These are phyloP conservation scores for Erebia epiphron DNA, from an alignment of 2,888 invertebrate species.

Conservation along the genomic window DNA sequence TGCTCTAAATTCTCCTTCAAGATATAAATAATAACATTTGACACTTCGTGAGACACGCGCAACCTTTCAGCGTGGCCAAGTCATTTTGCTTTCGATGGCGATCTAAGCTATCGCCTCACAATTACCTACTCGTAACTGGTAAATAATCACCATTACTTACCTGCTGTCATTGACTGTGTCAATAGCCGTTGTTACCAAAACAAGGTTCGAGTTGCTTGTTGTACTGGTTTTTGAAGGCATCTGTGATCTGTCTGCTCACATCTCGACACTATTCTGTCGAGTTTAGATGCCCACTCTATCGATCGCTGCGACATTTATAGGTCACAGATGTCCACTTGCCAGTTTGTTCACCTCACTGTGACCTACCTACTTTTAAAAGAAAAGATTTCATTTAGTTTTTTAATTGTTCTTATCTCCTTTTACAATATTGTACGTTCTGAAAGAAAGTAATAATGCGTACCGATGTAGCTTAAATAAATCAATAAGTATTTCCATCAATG, in stretches of 20 bases:
- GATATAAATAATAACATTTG: conserved; percentile 18
- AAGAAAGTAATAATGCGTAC: background rate
- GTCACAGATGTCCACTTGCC: conserved; percentile 45
- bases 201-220: conserved; percentile 13
- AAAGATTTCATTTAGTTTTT: background rate
- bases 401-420: background rate
- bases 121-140: conserved; percentile 18
- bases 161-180: conserved; percentile 18
- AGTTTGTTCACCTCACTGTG: conserved; percentile 10
- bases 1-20: conserved; percentile 12
- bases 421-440: background rate
- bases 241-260: background rate
- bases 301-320: conserved; percentile 64
- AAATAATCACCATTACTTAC: conserved; percentile 21
- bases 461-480: background rate
- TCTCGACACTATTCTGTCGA: background rate
- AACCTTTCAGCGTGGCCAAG: conserved; percentile 29
- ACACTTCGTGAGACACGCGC: conserved; percentile 29
- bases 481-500: no score
- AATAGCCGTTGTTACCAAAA: conserved; percentile 16
- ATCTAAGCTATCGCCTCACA: conserved; percentile 27
- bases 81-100: conserved; percentile 23
- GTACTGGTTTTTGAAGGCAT: conserved; percentile 16
- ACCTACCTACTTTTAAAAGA: background rate
- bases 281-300: conserved; percentile 42